These are phyloP conservation scores for Argynnis bischoffii DNA, from an alignment of 2,888 invertebrate species.

Conservation along the genomic window DNA sequence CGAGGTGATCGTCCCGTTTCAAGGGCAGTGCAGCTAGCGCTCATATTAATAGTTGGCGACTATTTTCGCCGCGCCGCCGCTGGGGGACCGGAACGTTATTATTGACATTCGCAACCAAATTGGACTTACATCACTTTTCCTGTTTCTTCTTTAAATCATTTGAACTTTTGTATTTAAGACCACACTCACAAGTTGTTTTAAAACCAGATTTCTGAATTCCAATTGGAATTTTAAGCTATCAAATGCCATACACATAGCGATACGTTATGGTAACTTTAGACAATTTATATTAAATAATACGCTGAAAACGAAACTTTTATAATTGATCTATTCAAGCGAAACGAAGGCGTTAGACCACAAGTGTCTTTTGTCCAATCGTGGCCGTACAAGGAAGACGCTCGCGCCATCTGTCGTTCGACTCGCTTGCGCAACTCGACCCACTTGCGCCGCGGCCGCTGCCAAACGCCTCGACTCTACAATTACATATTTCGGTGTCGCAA, in stretches of 20 bases:
- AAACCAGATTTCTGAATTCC: too few relatives aligned
- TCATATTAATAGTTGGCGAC: slow-evolving; percentile 80
- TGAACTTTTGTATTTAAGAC: too few relatives aligned
- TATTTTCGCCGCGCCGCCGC: slow-evolving; percentile 76
- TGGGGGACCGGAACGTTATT: slow-evolving; percentile 77
- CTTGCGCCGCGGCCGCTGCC: slow-evolving; percentile 76
- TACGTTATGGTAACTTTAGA: too few relatives aligned
- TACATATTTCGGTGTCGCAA: slow-evolving; percentile 81
- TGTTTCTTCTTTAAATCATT: slow-evolving; percentile 38
- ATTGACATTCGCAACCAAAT: slow-evolving; percentile 79
- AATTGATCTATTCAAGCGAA: not conserved
- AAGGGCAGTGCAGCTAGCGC: slow-evolving; percentile 81
- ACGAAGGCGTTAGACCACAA: slow-evolving; percentile 6
- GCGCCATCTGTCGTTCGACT: slow-evolving; percentile 76
- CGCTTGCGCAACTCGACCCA: slow-evolving; percentile 79
- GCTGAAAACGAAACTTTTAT: not conserved
- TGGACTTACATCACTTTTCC: slow-evolving; percentile 60
- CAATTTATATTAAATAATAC: too few relatives aligned
- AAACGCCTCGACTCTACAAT: slow-evolving; percentile 79
- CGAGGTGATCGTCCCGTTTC: slow-evolving; percentile 80
- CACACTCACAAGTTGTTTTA: too few relatives aligned
- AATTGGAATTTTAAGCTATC: too few relatives aligned
- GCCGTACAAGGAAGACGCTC: slow-evolving; percentile 73
- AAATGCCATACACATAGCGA: too few relatives aligned
- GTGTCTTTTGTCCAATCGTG: slow-evolving; percentile 38